A percentile compares a stretch with the other conserved stretches of the same genome.
Evolutionary conservation across 2,888 invertebrate species (phyloP).

Genomic region (Tyria jacobaeae): DNA sequence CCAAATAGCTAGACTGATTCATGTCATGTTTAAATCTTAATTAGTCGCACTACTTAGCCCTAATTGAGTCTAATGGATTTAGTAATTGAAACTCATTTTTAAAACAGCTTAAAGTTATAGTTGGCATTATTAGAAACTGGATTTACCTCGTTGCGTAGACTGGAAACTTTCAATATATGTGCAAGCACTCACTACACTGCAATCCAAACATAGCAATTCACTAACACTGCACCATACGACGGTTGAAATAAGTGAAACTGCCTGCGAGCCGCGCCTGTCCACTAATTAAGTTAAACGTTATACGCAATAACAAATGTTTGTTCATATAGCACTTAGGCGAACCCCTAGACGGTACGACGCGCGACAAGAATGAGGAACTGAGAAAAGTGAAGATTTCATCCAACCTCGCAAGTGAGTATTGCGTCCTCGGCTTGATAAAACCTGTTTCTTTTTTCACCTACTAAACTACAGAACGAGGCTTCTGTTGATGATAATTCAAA

Average conservation of each 20-base stretch:
- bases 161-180: conserved; percentile 43
- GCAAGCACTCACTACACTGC: conserved; percentile 58
- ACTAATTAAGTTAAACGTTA: conserved; percentile 71
- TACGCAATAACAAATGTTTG: conserved; percentile 52
- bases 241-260: conserved; percentile 42
- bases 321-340: conserved; percentile 44
- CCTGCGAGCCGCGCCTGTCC: conserved; percentile 42
- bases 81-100: conserved; percentile 35
- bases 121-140: conserved; percentile 12
- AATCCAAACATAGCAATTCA: conserved; percentile 66
- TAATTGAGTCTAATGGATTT: conserved; percentile 45
- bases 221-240: conserved; percentile 46
- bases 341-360: conserved; percentile 54
- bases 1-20: conserved; percentile 21
- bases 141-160: conserved; percentile 35
- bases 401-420: conserved; percentile 63
- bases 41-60: conserved; percentile 25
- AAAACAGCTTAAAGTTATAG: conserved; percentile 13
- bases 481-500: conserved; percentile 61
- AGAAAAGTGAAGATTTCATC: conserved; percentile 67
- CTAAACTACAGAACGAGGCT: conserved; percentile 72
- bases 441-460: conserved; percentile 77
- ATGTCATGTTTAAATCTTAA: conserved; percentile 32
- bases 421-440: conserved; percentile 67
- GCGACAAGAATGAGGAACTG: conserved; percentile 63